Percentiles rank a stretch among this genome's conserved stretches.
These are phyloP conservation scores for Sinocyclocheilus anshuiensis DNA, from an alignment of 2,113 vertebrate genomes.

Conservation along the genomic window DNA sequence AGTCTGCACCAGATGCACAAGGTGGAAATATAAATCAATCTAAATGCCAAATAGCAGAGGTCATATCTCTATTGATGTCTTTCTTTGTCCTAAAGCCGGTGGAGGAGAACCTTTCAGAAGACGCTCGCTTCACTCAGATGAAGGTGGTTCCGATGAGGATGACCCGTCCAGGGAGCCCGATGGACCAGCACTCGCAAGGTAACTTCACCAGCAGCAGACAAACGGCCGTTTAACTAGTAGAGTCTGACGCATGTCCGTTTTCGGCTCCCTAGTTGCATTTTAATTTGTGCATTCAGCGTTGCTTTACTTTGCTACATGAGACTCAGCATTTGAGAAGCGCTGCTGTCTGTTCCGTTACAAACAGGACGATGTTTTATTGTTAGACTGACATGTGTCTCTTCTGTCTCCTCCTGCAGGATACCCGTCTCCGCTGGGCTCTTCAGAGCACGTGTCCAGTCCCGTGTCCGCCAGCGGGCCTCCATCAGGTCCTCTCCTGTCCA, in stretches of 20 bases:
- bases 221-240: too few species aligned
- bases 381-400: too few species aligned
- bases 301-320: too few species aligned
- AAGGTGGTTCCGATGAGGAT: conserved; percentile 90
- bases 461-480: conserved; percentile 89
- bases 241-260: too few species aligned
- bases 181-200: conserved; percentile 98
- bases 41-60: background rate
- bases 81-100: conserved; percentile 73
- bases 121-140: conserved; percentile 89
- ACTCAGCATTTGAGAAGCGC: too few species aligned
- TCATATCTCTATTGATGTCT: conserved; percentile 5
- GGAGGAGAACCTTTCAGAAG: conserved; percentile 85
- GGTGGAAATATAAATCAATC: conserved; percentile 63
- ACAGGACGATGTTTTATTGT: too few species aligned
- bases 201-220: too few species aligned
- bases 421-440: conserved; percentile 89
- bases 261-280: too few species aligned
- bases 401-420: conserved; percentile 78
- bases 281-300: too few species aligned
- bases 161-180: conserved; percentile 92
- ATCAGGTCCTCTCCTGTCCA: conserved; percentile 82
- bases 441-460: conserved; percentile 90
- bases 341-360: too few species aligned
- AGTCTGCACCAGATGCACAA: conserved; percentile 95